A percentile compares a stretch with the other conserved stretches of the same genome.
These are phyloP conservation scores for Polia nebulosa DNA, from an alignment of 2,888 invertebrate species.

Conservation along the genomic window DNA sequence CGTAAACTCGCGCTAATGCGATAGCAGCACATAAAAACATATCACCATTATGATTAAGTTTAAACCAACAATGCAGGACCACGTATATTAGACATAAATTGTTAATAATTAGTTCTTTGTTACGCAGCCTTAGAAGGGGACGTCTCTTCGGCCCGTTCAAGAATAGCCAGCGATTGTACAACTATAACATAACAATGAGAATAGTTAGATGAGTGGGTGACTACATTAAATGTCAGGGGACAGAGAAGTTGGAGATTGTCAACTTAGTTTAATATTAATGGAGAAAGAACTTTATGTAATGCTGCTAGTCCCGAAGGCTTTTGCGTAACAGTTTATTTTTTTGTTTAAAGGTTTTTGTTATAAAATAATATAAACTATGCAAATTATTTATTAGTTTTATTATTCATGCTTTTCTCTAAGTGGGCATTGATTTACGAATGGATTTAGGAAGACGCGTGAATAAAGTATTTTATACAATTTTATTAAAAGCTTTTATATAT, in stretches of 20 bases:
- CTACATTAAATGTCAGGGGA: slow-evolving; percentile 33
- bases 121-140: slow-evolving; percentile 7
- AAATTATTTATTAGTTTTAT: not conserved
- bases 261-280: slow-evolving; percentile 14
- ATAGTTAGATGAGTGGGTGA: slow-evolving; percentile 43
- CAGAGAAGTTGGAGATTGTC: not conserved
- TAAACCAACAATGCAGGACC: not conserved
- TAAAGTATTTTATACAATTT: too few species aligned
- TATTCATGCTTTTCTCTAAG: slow-evolving; percentile 4
- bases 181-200: slow-evolving; percentile 31
- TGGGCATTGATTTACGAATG: not conserved
- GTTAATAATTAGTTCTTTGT: not conserved
- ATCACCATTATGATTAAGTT: not conserved
- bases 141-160: slow-evolving; percentile 27
- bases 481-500: too few species aligned
- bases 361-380: slow-evolving; percentile 2
- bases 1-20: too few species aligned
- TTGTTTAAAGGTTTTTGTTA: not conserved
- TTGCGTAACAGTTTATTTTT: too few species aligned
- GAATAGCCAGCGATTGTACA: slow-evolving; percentile 24
- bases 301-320: too few species aligned
- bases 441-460: not conserved
- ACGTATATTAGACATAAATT: not conserved
- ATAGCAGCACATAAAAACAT: not conserved
- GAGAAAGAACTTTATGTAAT: not conserved